phyloP scores from a whole-genome alignment of 2,797 vertebrate genomes.

The Poeciliopsis presidionis region DNA sequence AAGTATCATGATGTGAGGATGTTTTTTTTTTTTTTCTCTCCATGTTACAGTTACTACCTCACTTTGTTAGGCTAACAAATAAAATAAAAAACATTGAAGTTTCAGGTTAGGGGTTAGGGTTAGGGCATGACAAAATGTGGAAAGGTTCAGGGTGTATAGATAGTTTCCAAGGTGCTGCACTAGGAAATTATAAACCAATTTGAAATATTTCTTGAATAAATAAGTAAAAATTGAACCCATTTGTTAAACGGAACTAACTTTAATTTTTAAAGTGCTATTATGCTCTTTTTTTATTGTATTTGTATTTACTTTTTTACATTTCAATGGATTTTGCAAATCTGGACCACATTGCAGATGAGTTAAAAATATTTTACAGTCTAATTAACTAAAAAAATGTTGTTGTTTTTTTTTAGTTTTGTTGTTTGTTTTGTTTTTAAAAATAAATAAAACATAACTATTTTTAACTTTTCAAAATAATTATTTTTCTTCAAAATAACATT shows the following conservation, averaged over 20 bases:
- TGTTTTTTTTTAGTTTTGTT: too few relatives aligned
- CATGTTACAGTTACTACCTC: neutral
- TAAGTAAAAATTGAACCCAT: neutral
- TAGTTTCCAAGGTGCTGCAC: neutral
- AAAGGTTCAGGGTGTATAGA: neutral
- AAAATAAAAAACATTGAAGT: neutral
- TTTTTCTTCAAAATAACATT: neutral
- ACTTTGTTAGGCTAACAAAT: neutral
- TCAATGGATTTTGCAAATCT: neutral
- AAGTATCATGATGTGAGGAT: neutral
- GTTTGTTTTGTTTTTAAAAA: neutral
- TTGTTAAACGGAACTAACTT: neutral
- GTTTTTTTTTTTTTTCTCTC: neutral
- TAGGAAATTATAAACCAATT: neutral
- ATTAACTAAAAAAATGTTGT: neutral
- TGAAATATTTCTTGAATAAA: neutral
- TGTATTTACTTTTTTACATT: neutral
- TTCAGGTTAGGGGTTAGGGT: neutral
- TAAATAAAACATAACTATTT: neutral
- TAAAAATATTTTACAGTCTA: neutral
- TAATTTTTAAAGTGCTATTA: neutral
- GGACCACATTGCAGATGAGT: neutral
- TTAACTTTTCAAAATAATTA: neutral
- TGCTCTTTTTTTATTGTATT: neutral
- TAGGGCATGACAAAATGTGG: neutral